Evolutionary conservation across 2,888 invertebrate genomes (phyloP), one percentile per base, ranked within the genome.

Genomic region (Drosophila greeni): DNA sequence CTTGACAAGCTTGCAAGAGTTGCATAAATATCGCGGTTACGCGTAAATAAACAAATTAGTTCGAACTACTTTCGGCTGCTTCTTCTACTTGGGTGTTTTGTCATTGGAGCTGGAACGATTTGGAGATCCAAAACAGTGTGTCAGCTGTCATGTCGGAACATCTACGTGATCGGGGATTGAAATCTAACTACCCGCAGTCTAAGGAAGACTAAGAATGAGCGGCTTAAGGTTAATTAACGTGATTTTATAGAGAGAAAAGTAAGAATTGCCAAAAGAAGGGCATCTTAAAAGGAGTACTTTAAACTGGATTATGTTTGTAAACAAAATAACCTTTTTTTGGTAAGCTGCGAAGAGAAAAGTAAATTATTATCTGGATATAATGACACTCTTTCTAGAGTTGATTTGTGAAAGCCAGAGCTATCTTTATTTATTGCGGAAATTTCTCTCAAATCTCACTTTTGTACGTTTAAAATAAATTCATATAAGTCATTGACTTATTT

Each of bases 1-100:
- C 54, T 54, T 68, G 49, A 61, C 67, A 16, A 31, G 48, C 61
- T 26, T 51, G 36, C 54, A 43, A 37, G 45, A 61, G 49, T 55
- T 70, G 70, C 70, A 55, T 66, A 65, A 65, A 42, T 66, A 66
- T 68, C 48, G 59, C 2, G 47, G 58, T 39, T 55, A 48, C 24
- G 20, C 54, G 40, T 70, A 70, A 62, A 68, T 68, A 61, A 68
- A 68, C 40, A 5, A 54, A 31, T 59, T 42, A 52, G 18, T 29
- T 29, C n/a, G 18, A 48, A 24, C 12, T n/a, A 31, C 20, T 48
- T 20, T 34, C n/a, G 20, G 18, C 18, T 36, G 37, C 26, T 58
- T 31, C 16, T 51, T 47, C 45, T 33, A 34, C 51, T 67, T 42
- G 66, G 48, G 37, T 60, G 48, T 37, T 18, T 20, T 18, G 43